These are phyloP conservation scores for Pseudochaenichthys georgianus DNA, from an alignment of 2,797 vertebrate species.

Conservation along the genomic window DNA sequence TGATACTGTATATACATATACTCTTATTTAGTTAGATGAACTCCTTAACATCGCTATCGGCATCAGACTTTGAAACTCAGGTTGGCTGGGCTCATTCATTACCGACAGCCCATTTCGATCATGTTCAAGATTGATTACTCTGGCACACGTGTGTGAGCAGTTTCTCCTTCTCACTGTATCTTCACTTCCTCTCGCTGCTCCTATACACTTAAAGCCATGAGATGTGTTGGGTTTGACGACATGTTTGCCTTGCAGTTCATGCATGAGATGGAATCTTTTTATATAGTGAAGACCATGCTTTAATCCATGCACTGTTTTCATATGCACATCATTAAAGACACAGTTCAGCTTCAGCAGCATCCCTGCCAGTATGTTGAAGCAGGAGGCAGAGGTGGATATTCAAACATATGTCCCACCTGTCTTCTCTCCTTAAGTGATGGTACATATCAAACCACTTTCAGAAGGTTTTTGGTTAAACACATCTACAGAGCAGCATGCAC, in stretches of 20 bases:
- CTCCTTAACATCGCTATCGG: too few relatives aligned
- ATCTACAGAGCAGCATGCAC: conserved; percentile 43
- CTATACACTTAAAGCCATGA: background rate
- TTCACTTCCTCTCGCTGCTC: background rate
- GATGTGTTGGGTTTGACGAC: conserved; percentile 10
- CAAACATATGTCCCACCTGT: conserved; percentile 3
- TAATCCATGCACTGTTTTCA: conserved; percentile 58
- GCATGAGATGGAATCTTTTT: conserved; percentile 22
- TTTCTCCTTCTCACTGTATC: background rate
- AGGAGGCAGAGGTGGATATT: background rate
- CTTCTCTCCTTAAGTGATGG: conserved; percentile 7
- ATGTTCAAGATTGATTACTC: conserved; percentile 11
- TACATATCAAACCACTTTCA: conserved; percentile 20
- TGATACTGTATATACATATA: too few relatives aligned
- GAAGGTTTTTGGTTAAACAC: conserved; percentile 9
- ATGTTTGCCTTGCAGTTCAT: conserved; percentile 27
- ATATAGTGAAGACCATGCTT: conserved; percentile 53
- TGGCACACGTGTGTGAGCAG: background rate
- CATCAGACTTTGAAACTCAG: too few relatives aligned
- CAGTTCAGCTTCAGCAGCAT: conserved; percentile 16
- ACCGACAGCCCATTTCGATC: conserved; percentile 2
- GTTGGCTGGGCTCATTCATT: background rate
- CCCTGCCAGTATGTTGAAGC: conserved; percentile 19
- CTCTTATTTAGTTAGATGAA: too few relatives aligned
- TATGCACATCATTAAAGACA: conserved; percentile 35